Conservation (phyloP, 1,140 invertebrate species). For the Lordiphosa clarofinis region DNA sequence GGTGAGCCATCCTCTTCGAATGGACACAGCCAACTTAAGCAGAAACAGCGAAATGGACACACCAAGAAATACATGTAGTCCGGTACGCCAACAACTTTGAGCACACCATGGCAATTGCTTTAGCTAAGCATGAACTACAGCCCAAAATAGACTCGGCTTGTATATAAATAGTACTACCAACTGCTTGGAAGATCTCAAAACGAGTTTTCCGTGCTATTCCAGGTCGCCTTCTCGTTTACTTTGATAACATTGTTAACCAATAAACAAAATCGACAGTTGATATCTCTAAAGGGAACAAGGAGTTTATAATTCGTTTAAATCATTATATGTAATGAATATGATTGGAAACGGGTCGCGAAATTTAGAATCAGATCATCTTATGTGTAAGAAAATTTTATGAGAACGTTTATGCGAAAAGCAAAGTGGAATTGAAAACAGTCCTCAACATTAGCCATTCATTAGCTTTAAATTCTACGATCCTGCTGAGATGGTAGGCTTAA, state of each 20-base stretch:
- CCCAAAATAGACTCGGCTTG: conserved; percentile 18
- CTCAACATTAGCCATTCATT: too few relatives aligned
- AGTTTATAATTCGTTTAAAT: too few relatives aligned
- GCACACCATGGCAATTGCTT: conserved; percentile 18
- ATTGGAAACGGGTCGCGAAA: too few relatives aligned
- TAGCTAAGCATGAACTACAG: conserved; percentile 2
- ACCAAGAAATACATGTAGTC: conserved; percentile 53
- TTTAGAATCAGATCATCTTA: too few relatives aligned
- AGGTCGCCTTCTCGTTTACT: conserved; percentile 26
- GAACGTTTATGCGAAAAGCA: too few relatives aligned
- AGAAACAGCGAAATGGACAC: conserved; percentile 50
- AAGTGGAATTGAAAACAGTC: too few relatives aligned
- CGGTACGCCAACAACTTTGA: conserved; percentile 1
- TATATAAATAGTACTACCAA: conserved; percentile 30
- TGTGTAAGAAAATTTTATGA: too few relatives aligned
- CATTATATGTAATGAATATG: too few relatives aligned
- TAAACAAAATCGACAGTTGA: conserved; percentile 36
- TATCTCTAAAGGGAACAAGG: neutral
- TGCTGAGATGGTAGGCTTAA: too few relatives aligned
- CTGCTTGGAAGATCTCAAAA: conserved; percentile 18
- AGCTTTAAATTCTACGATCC: too few relatives aligned
- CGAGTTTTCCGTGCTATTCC: conserved; percentile 10
- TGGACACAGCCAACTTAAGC: conserved; percentile 34
- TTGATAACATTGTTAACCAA: conserved; percentile 48
- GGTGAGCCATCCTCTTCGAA: conserved; percentile 13